Evolutionary conservation across 2,797 vertebrate genomes (phyloP).

Genomic region (Enteromius anoplus): DNA sequence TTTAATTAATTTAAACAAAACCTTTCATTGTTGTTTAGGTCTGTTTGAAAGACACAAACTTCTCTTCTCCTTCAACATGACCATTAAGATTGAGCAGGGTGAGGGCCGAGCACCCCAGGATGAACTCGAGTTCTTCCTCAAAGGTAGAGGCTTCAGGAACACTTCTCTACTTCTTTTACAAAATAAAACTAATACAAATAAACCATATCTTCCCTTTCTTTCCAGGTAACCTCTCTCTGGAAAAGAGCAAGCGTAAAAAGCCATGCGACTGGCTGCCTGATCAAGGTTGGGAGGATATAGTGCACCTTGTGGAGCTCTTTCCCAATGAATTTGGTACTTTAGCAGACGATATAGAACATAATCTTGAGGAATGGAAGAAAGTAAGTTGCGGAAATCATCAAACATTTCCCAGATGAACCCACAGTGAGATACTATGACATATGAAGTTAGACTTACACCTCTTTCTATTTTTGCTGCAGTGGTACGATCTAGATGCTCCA

Average conservation of each 20-base stretch:
- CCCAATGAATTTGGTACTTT: slow-evolving; percentile 82
- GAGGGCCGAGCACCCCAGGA: slow-evolving; percentile 86
- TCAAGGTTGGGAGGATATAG: slow-evolving; percentile 94
- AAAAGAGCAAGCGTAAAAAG: slow-evolving; percentile 86
- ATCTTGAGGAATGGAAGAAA: slow-evolving; percentile 81
- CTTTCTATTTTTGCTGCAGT: slow-evolving; percentile 73
- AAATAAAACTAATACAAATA: neutral
- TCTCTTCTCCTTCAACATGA: slow-evolving; percentile 94
- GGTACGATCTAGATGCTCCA: slow-evolving; percentile 88
- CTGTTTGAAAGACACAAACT: slow-evolving; percentile 96
- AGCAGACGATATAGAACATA: slow-evolving; percentile 84
- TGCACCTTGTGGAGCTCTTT: slow-evolving; percentile 85
- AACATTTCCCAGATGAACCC: neutral
- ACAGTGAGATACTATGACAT: neutral
- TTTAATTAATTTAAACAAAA: neutral
- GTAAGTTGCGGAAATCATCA: slow-evolving; percentile 73
- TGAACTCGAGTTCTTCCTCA: slow-evolving; percentile 94
- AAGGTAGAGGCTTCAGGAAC: slow-evolving; percentile 79
- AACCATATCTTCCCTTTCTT: neutral
- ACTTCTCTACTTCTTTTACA: neutral
- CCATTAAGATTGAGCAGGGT: slow-evolving; percentile 92
- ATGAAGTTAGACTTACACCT: neutral
- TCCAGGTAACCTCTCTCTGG: slow-evolving; percentile 91
- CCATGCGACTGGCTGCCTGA: slow-evolving; percentile 87
- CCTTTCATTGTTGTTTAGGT: slow-evolving; percentile 71